Evolutionary conservation across 2,113 vertebrate species (phyloP).

Genomic region (Myotis lucifugus): DNA sequence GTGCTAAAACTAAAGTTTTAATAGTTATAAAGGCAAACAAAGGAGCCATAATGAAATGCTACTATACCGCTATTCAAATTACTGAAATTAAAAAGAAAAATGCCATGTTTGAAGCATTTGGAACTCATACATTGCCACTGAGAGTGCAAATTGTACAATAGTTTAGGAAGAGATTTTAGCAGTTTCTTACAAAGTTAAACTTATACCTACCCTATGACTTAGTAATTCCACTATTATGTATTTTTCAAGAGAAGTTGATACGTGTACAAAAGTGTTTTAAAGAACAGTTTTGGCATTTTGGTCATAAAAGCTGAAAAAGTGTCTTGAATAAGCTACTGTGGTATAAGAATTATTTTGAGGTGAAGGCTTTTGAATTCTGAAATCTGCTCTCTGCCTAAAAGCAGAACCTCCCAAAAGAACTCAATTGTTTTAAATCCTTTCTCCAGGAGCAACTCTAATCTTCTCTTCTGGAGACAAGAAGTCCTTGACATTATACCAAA

Average conservation of each 20-base stretch:
- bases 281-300: constrained; percentile 61
- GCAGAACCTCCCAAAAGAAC: not conserved
- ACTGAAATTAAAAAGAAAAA: constrained; percentile 49
- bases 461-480: not conserved
- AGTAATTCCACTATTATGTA: constrained; percentile 47
- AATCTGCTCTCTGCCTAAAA: not conserved
- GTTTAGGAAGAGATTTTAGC: not conserved
- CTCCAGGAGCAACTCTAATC: not conserved
- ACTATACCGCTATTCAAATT: not conserved
- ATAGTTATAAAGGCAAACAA: constrained; percentile 26
- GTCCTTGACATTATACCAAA: not conserved
- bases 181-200: constrained; percentile 48
- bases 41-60: not conserved
- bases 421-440: not conserved
- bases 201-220: constrained; percentile 39
- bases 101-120: constrained; percentile 45
- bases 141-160: constrained; percentile 16
- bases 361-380: not conserved
- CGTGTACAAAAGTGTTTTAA: constrained; percentile 53
- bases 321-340: not conserved
- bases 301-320: constrained; percentile 46
- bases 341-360: not conserved
- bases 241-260: constrained; percentile 59
- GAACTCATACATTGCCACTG: not conserved
- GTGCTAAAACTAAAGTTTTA: not conserved